Conservation (phyloP, 2,888 invertebrate genomes). For the Acanthosepion lycidas region DNA sequence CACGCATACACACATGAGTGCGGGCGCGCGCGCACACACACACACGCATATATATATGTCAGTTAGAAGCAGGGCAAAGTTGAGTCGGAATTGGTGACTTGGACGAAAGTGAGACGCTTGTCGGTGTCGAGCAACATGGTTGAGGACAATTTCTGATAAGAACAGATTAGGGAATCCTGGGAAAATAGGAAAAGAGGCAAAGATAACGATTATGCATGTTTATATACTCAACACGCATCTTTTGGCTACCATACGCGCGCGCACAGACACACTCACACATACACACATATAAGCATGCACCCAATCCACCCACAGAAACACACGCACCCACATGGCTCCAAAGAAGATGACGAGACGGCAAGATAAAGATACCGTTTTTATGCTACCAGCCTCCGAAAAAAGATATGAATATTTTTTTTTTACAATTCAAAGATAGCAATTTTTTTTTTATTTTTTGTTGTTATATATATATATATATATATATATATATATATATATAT, state of each 20-base stretch:
- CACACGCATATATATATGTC: background rate
- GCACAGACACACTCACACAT: no score
- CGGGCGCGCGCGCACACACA: no score
- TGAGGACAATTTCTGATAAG: conserved; percentile 2
- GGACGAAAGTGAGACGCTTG: background rate
- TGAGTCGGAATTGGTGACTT: background rate
- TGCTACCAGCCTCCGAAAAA: background rate
- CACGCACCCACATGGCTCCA: background rate
- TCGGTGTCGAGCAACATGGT: background rate
- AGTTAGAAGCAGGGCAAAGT: background rate
- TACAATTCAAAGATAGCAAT: background rate
- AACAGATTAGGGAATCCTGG: background rate
- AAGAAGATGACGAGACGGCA: background rate
- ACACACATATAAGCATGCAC: no score
- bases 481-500: no score
- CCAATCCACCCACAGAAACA: no score
- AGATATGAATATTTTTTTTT: background rate
- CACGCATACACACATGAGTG: no score
- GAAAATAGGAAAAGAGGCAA: background rate
- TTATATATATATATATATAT: no score
- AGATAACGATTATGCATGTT: background rate
- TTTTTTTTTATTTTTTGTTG: no score
- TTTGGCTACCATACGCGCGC: background rate
- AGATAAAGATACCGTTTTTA: background rate
- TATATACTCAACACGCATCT: background rate